These are phyloP conservation scores for Oxytorus armatus DNA, from an alignment of 2,888 invertebrate genomes.

Conservation along the genomic window DNA sequence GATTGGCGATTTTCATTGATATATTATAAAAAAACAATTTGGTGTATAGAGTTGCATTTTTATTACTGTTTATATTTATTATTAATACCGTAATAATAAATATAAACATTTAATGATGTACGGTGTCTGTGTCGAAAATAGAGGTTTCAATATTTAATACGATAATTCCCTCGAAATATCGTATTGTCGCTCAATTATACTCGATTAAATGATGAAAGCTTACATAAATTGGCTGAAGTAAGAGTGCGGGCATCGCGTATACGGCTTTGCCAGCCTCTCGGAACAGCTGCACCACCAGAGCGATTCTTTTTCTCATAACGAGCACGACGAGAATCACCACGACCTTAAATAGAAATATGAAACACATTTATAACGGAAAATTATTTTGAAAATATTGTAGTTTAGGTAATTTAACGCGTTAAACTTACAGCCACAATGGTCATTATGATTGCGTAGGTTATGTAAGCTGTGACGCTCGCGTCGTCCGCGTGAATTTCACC, in stretches of 20 bases:
- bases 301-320: constrained; percentile 87
- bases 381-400: background rate
- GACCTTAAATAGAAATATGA: constrained; percentile 71
- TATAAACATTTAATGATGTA: too few species aligned
- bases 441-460: constrained; percentile 87
- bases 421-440: constrained; percentile 86
- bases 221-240: constrained; percentile 88
- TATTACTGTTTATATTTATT: too few species aligned
- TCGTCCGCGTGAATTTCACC: constrained; percentile 75
- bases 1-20: too few species aligned
- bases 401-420: background rate
- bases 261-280: constrained; percentile 89
- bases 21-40: too few species aligned
- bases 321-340: constrained; percentile 86
- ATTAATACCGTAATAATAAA: too few species aligned
- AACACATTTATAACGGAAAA: background rate
- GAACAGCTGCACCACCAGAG: constrained; percentile 88
- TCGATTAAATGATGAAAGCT: constrained; percentile 69
- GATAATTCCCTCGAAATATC: constrained; percentile 7
- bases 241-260: constrained; percentile 87
- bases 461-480: constrained; percentile 82
- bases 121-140: too few species aligned
- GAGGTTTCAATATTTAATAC: too few species aligned
- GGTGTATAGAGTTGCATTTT: too few species aligned
- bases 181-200: background rate